phyloP scores from a whole-genome alignment of 2,797 vertebrate genomes.

The Tiaroga cobitis region DNA sequence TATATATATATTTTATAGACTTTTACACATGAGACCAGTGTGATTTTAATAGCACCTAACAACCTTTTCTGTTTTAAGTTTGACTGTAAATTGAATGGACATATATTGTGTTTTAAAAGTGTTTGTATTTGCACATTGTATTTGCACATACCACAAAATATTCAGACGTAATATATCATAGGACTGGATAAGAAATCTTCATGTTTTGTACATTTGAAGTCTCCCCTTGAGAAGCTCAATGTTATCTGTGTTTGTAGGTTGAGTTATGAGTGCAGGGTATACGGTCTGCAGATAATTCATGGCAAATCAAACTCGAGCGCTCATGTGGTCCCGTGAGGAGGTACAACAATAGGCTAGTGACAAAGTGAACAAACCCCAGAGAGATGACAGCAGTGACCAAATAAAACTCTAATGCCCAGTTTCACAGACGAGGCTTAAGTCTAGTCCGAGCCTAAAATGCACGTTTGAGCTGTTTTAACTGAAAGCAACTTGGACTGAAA shows the following conservation, averaged over 20 bases:
- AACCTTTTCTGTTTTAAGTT: background rate
- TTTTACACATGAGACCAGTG: background rate
- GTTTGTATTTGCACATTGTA: background rate
- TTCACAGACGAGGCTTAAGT: too few species aligned
- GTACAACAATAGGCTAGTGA: background rate
- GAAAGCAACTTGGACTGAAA: too few species aligned
- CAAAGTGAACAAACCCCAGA: slow-evolving; percentile 13
- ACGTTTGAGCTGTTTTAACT: too few species aligned
- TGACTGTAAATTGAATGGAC: background rate
- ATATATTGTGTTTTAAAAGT: background rate
- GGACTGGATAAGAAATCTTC: slow-evolving; percentile 13
- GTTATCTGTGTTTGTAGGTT: slow-evolving; percentile 30
- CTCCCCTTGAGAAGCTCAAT: slow-evolving; percentile 22
- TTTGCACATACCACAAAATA: background rate
- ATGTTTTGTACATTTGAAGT: slow-evolving; percentile 2
- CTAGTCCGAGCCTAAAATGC: too few species aligned
- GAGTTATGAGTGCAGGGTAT: slow-evolving; percentile 30
- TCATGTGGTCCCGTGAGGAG: slow-evolving; percentile 1
- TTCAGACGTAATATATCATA: background rate
- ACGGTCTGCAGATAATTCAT: slow-evolving; percentile 21
- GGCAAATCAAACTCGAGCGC: background rate
- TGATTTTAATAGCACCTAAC: background rate
- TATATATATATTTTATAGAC: background rate
- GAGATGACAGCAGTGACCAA: background rate
- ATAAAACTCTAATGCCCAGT: background rate